Evolutionary conservation across 2,888 invertebrate genomes (phyloP).

Genomic region (Drosophila pseudotalamancana): DNA sequence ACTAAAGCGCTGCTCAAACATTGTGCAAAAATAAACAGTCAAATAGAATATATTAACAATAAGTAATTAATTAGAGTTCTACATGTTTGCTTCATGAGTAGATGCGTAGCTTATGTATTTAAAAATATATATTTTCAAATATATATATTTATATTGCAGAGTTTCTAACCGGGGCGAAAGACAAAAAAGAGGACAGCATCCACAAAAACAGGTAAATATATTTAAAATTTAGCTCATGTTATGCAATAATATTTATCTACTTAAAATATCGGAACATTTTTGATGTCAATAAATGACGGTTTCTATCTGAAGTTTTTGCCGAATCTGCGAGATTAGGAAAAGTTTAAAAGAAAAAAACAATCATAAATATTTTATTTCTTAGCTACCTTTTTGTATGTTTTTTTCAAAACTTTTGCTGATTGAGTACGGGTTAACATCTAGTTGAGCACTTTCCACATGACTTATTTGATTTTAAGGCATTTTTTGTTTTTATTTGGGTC

Average conservation of each 20-base stretch:
- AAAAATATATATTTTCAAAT: background rate
- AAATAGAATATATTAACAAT: background rate
- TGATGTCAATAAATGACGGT: no score
- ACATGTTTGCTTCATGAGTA: background rate
- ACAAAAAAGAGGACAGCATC: background rate
- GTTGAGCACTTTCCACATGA: background rate
- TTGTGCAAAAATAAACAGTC: background rate
- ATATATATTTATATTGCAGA: conserved; percentile 27
- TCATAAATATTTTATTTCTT: background rate
- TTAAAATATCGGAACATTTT: background rate
- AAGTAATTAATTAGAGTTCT: background rate
- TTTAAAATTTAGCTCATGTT: conserved; percentile 17
- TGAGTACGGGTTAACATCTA: background rate
- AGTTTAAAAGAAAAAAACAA: no score
- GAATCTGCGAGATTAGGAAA: no score
- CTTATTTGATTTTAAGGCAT: conserved; percentile 1
- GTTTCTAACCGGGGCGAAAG: background rate
- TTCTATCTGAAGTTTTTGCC: no score
- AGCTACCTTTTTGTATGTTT: background rate
- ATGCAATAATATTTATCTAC: background rate
- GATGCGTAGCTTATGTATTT: background rate
- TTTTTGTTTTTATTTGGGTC: conserved; percentile 11
- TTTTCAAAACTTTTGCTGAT: background rate
- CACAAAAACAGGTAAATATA: conserved; percentile 41
- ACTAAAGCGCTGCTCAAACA: conserved; percentile 12